phyloP scores from a whole-genome alignment of 1,140 invertebrate genomes.

The Bombyx mori region DNA sequence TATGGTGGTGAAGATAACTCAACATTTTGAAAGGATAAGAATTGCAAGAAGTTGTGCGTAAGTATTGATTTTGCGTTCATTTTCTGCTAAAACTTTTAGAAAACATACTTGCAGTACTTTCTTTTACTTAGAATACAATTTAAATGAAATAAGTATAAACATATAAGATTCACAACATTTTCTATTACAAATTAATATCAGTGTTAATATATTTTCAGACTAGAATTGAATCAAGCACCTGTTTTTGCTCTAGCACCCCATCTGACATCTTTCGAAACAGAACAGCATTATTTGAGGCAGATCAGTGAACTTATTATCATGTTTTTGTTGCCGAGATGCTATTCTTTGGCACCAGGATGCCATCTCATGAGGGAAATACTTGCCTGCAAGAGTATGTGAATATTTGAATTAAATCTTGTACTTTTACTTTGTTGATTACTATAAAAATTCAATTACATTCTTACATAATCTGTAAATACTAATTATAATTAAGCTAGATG shows the following conservation, averaged over 20 bases:
- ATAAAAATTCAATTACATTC: neutral
- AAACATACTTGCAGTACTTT: too few relatives aligned
- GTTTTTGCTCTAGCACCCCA: conserved; percentile 84
- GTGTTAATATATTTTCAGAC: conserved; percentile 20
- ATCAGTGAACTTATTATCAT: conserved; percentile 87
- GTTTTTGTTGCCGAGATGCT: conserved; percentile 84
- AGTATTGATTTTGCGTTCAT: conserved; percentile 45
- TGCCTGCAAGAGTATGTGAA: conserved; percentile 79
- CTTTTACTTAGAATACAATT: too few relatives aligned
- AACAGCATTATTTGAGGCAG: conserved; percentile 85
- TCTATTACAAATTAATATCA: too few relatives aligned
- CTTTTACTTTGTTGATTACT: neutral
- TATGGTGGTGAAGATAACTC: conserved; percentile 83
- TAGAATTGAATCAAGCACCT: conserved; percentile 68
- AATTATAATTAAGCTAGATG: neutral
- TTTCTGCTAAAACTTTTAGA: too few relatives aligned
- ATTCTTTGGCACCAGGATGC: conserved; percentile 82
- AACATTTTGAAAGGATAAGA: conserved; percentile 89
- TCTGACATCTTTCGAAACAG: conserved; percentile 79
- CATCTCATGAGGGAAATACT: conserved; percentile 87
- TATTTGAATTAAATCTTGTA: neutral
- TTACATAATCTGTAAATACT: neutral
- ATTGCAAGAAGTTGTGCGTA: conserved; percentile 82
- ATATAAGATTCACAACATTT: too few relatives aligned
- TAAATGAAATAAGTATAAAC: too few relatives aligned